phyloP scores from a whole-genome alignment of 2,797 vertebrate genomes.

The Balearica regulorum region DNA sequence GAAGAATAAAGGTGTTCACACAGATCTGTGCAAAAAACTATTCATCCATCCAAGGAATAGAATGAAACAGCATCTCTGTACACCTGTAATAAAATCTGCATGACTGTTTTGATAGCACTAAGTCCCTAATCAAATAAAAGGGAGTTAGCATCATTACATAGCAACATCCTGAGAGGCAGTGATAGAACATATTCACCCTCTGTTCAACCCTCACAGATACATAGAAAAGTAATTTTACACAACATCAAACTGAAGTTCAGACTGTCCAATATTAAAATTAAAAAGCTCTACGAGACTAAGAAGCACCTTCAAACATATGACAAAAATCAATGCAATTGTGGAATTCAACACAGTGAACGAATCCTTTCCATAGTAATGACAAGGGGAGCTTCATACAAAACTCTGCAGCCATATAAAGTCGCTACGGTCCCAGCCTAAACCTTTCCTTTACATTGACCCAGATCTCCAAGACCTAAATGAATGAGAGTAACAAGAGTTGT shows the following conservation, averaged over 20 bases:
- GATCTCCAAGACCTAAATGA: not conserved
- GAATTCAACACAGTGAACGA: not conserved
- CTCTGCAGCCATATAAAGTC: not conserved
- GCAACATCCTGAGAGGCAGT: not conserved
- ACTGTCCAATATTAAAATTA: not conserved
- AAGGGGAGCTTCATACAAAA: not conserved
- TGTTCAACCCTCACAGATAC: not conserved
- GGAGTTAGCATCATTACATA: not conserved
- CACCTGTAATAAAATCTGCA: conserved; percentile 32
- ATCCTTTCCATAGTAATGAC: not conserved
- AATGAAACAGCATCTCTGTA: not conserved
- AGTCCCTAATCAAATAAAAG: conserved; percentile 30
- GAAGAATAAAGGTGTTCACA: not conserved
- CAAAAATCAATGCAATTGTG: not conserved
- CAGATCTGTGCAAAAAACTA: not conserved
- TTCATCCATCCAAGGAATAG: not conserved
- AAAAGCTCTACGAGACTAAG: not conserved
- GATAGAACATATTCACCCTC: not conserved
- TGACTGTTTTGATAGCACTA: not conserved
- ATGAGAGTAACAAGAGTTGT: not conserved
- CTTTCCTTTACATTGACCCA: not conserved
- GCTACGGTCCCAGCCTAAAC: not conserved
- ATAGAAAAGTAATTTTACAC: not conserved
- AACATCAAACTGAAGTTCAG: not conserved
- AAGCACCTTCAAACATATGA: not conserved